Base-by-base conservation (phyloP, 2,797 vertebrate genomes). In the Sebastes miniatus region DNA sequence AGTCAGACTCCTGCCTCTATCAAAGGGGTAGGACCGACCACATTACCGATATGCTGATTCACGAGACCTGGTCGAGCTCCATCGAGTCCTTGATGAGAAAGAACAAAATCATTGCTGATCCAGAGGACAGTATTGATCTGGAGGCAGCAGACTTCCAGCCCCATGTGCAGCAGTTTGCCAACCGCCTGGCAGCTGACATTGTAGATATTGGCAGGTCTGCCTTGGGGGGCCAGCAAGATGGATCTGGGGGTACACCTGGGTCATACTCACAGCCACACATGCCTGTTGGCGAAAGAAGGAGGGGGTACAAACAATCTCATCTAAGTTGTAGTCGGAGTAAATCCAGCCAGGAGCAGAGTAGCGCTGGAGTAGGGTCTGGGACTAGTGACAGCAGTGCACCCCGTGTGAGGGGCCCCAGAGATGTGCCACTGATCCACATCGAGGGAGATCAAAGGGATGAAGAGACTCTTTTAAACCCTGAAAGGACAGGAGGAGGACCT, bases 1-100 rank as follows among this genome's bases (percentile, higher is more conserved):
- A 98, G 90, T 99, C 98, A 16, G 99, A 99, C 89, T 98, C 99
- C 1, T 99, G 97, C 87, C 95, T 99, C 83, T 99, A 99, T 89
- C 95, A 96, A 86, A 95, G 96, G 73, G 96, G 97, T 22, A 96
- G 95, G 63, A 96, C 96, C 0, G 97, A 99, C 93, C 97, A 97
- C 80, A 95, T 98, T 80, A 99, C 97, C 4, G 97, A 97, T 83
- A 97, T 98, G 97, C 86, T 99, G 79, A 99, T 99, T 87, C 97
- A 98, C 0, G 98, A 99, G 88, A 99, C 99, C 0, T 99, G 99
- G 99, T 95, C 97, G 0, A 99, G 94, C 80, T 99, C 99, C 4
- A 99, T 99, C 6, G 96, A 99, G 91, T 97, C 98, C 2, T 94
- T 99, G 68, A 99, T 99, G 99, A 95, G 96, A 77, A 99, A 99